Evolutionary conservation across 1,140 invertebrate genomes (phyloP).

Genomic region (Coenobita brevimanus): DNA sequence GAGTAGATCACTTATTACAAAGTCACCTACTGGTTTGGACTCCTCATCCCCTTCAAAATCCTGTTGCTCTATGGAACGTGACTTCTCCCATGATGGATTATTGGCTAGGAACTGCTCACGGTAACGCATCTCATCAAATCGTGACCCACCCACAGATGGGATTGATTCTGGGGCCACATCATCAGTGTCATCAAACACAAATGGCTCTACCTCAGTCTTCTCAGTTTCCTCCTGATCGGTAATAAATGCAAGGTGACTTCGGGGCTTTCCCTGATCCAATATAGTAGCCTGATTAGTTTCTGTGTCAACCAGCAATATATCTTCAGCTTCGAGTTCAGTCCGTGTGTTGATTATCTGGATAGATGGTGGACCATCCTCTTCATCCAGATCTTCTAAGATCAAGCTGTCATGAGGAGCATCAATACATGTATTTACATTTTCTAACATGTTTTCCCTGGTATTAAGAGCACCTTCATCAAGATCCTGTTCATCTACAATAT

Average conservation of each 20-base stretch:
- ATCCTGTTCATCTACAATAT: neutral
- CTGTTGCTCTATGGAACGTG: neutral
- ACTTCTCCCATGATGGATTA: slow-evolving; percentile 30
- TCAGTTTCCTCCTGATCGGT: slow-evolving; percentile 41
- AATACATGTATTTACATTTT: neutral
- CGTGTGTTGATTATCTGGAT: slow-evolving; percentile 60
- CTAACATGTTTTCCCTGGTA: neutral
- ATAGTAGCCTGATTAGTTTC: slow-evolving; percentile 76
- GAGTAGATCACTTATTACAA: neutral
- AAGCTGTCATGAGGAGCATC: slow-evolving; percentile 51
- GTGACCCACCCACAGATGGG: slow-evolving; percentile 34
- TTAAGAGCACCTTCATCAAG: neutral
- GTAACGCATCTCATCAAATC: slow-evolving; percentile 33
- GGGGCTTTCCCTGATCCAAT: slow-evolving; percentile 72
- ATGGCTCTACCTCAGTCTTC: neutral
- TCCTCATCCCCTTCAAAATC: neutral
- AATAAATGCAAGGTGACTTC: slow-evolving; percentile 58
- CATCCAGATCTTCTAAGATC: slow-evolving; percentile 58
- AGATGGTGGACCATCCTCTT: slow-evolving; percentile 43
- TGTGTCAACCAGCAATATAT: slow-evolving; percentile 76
- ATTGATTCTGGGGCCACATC: slow-evolving; percentile 57
- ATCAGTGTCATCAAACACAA: slow-evolving; percentile 46
- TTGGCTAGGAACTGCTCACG: slow-evolving; percentile 16
- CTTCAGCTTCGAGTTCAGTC: slow-evolving; percentile 73
- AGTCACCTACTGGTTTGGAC: slow-evolving; percentile 23